Evolutionary conservation across 2,113 vertebrate genomes (phyloP), one percentile per base, ranked within the genome.

Genomic region (Periophthalmus modestus): DNA sequence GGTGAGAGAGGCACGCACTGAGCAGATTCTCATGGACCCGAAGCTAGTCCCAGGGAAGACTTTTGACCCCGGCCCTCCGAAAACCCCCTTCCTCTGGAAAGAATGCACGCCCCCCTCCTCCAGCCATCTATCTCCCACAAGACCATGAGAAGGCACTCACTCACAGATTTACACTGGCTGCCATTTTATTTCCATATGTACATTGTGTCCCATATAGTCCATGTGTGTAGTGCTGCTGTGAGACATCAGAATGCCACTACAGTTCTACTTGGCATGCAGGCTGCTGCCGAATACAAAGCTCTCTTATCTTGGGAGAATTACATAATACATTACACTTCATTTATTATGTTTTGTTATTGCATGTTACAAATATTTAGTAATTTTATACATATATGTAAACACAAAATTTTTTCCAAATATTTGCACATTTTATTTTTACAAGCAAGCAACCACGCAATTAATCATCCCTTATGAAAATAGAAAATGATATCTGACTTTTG

Each of bases 31-130:
- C 89, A 92, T 87, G 89, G 72, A 84, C 83, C 82, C 74, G 73
- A 77, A 69, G 10, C 50, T 73, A 84, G 88, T 80, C 82, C 69
- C 79, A 83, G 78, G 79, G 54, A 71, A 81, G 84, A 89, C 88
- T 83, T 90, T 85, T 89, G 84, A 90, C 89, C 90, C 80, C 72
- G 80, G 77, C 77, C 83, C 75, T 85, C 79, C 66, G 24, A 83
- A 90, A 88, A 77, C 73, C 88, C 85, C 82, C 82, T 90, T 92
- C 85, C 86, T 89, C 77, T 87, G 89, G 90, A 91, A 92, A 91
- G 89, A 93, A 91, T 92, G 87, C 82, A 68, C 73, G 73, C 75
- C 43, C 67, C 19, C 82, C 69, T 73, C 43, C n/a, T 21, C 71
- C 39, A 79, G 74, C 65, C 48, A 34, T 84, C 83, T 72, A 83